Evolutionary conservation across 2,113 vertebrate genomes (phyloP).

Genomic region (Apistogramma diplotaenia): DNA sequence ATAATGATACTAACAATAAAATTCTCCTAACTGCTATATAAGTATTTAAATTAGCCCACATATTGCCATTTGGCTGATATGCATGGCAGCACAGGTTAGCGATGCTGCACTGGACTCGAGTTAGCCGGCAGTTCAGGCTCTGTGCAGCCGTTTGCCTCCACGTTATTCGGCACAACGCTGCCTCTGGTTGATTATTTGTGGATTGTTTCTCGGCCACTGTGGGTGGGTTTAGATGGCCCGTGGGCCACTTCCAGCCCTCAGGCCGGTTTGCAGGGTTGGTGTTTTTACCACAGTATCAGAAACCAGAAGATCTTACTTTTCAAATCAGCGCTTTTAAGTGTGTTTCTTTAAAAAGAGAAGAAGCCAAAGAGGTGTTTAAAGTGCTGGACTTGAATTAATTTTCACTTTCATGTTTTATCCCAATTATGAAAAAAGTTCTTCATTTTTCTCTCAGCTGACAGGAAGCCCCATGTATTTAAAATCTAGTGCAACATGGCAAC

Average conservation of each 20-base stretch:
- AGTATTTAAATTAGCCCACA: background rate
- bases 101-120: background rate
- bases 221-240: background rate
- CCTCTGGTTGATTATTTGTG: background rate
- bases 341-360: background rate
- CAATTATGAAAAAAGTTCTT: no score
- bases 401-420: no score
- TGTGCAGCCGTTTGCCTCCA: background rate
- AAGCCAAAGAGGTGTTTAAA: no score
- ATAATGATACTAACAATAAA: background rate
- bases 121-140: background rate
- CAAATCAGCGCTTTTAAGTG: background rate
- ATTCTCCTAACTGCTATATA: background rate
- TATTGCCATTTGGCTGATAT: background rate
- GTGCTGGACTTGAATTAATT: no score
- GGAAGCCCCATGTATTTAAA: no score
- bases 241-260: background rate
- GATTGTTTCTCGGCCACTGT: background rate
- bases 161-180: background rate
- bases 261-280: background rate
- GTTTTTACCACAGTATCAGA: no score
- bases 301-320: background rate
- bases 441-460: no score
- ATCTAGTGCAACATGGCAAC: no score
- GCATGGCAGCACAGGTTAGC: background rate